Conservation (phyloP, 2,888 invertebrate species). For the Pseudococcus jackbeardsleyi region DNA sequence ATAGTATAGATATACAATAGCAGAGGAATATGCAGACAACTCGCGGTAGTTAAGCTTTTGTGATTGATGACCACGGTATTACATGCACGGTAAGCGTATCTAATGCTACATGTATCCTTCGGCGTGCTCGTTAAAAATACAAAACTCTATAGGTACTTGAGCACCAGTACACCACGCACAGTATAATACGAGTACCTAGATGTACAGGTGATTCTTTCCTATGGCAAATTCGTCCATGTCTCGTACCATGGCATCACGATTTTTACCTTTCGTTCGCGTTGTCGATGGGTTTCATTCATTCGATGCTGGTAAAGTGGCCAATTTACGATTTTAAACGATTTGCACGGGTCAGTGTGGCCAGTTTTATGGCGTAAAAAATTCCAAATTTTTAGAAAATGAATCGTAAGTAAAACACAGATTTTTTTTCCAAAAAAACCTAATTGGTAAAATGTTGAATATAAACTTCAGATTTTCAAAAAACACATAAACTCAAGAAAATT, state of each 20-base stretch:
- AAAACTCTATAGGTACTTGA: neutral
- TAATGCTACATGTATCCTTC: constrained; percentile 30
- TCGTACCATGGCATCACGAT: neutral
- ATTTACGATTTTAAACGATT: neutral
- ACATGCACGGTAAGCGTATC: constrained; percentile 40
- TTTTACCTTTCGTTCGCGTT: neutral
- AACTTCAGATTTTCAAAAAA: no score
- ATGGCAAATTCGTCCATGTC: neutral
- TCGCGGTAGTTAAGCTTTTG: constrained; percentile 26
- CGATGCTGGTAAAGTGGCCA: neutral
- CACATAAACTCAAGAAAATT: no score
- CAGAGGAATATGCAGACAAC: constrained; percentile 11
- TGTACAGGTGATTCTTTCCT: neutral
- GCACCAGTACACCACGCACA: neutral
- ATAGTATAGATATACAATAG: neutral
- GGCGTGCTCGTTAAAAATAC: neutral
- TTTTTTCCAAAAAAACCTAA: no score
- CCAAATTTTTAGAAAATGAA: no score
- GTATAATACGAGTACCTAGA: neutral
- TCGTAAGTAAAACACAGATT: no score
- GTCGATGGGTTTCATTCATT: neutral
- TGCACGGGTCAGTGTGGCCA: neutral
- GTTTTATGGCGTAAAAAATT: neutral
- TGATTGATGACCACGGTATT: constrained; percentile 46
- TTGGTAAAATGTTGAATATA: no score